Evolutionary conservation across 2,888 invertebrate species (phyloP), one percentile per base, ranked within the genome.

Genomic region (Apotomis betuletana): DNA sequence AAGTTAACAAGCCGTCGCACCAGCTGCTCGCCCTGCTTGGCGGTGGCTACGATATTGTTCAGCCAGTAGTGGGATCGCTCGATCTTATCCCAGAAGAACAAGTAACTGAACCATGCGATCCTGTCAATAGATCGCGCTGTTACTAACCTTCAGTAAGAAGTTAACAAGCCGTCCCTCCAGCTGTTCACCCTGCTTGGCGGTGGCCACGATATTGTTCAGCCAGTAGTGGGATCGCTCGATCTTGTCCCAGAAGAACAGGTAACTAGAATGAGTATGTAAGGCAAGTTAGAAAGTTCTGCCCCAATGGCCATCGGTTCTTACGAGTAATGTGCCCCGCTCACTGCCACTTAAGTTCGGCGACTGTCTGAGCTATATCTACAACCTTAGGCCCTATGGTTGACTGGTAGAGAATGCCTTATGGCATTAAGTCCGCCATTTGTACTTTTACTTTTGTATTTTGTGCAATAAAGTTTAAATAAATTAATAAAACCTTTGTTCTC

Each of bases 161-260:
- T 96, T 96, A 65, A 97, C 95, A 12, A 98, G 93, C 74, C 98
- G 94, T 0, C 97, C 97, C 75, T 97, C 97, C 0, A 97, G 94
- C 0, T 94, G 83, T 83, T 98, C 98, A 10, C 96, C 96, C 72
- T 95, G 91, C 79, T 94, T 95, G 0, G 97, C 96, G 0, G 96
- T 96, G 74, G 95, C 94, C 0, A 97, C 96, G 77, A 98, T 95
- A 77, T 96, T 97, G 85, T 97, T 96, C 55, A 98, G 90, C 90
- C 97, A 97, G 86, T 96, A 98, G 88, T 98, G 97, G 75, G 96
- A 96, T 6, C 98, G 94, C 87, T 98, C 98, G 74, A 98, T 95
- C 94, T 98, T 98, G 83, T 98, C 98, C 97, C 98, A 98, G 88
- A 97, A 98, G 91, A 97, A 98, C 8, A 98, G 92, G 87, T 97